A percentile compares a stretch with the other conserved stretches of the same genome.
Conservation (phyloP, 92 coral and sea anemone species). For the Diadumene lineata region DNA sequence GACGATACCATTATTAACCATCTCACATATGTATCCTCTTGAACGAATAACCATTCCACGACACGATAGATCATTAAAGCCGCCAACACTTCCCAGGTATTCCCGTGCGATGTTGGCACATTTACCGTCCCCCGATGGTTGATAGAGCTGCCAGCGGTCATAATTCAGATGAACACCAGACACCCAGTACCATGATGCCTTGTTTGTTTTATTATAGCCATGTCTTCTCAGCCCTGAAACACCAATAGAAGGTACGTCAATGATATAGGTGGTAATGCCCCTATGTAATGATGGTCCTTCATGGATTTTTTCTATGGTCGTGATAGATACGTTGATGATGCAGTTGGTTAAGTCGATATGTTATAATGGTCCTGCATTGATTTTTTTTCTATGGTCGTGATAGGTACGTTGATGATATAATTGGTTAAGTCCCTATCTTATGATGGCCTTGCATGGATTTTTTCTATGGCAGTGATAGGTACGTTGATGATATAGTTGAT, state of each 20-base stretch:
- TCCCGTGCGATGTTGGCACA: slow-evolving; percentile 57
- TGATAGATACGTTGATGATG: too few relatives aligned
- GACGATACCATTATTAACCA: background rate
- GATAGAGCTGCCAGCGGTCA: slow-evolving; percentile 46
- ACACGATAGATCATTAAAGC: slow-evolving; percentile 56
- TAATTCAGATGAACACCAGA: slow-evolving; percentile 47
- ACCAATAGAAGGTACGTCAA: background rate
- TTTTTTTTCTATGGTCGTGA: too few relatives aligned
- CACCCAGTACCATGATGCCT: slow-evolving; percentile 53
- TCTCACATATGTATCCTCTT: slow-evolving; percentile 61
- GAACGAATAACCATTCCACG: background rate
- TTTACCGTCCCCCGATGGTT: slow-evolving; percentile 60
- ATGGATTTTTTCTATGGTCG: too few relatives aligned
- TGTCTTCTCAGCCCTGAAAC: slow-evolving; percentile 18
- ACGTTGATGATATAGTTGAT: too few relatives aligned
- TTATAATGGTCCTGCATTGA: too few relatives aligned
- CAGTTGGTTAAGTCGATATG: too few relatives aligned
- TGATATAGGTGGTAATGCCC: background rate
- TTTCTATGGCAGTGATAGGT: too few relatives aligned
- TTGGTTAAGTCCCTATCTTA: too few relatives aligned
- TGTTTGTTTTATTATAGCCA: slow-evolving; percentile 6
- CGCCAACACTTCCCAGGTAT: slow-evolving; percentile 38
- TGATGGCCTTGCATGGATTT: too few relatives aligned
- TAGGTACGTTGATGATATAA: too few relatives aligned
- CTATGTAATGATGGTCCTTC: too few relatives aligned